phyloP scores from a whole-genome alignment of 2,888 invertebrate species.

The Oscheius myriophilus region DNA sequence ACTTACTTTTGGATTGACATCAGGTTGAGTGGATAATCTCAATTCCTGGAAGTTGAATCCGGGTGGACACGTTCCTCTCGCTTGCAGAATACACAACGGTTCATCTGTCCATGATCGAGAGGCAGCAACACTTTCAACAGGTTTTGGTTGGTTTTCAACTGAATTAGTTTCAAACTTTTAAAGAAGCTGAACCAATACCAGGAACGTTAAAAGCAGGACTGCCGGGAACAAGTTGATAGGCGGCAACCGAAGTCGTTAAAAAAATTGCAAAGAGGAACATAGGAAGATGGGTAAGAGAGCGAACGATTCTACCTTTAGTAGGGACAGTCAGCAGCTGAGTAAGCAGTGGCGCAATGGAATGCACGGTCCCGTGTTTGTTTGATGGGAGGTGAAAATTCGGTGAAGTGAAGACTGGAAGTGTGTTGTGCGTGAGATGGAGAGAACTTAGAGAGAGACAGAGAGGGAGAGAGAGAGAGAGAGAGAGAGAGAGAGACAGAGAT shows the following conservation, averaged over 20 bases:
- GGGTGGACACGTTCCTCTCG: conserved; percentile 39
- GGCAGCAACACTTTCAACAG: neutral
- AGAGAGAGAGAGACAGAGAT: too few species aligned
- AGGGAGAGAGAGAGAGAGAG: too few species aligned
- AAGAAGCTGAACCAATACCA: too few species aligned
- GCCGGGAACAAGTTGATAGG: conserved; percentile 1
- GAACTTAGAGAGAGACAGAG: too few species aligned
- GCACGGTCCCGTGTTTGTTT: too few species aligned
- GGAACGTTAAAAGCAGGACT: neutral
- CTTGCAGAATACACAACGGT: conserved; percentile 42
- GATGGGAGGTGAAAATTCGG: too few species aligned
- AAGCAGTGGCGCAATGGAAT: conserved; percentile 15
- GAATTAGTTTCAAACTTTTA: too few species aligned
- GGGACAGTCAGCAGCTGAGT: conserved; percentile 8
- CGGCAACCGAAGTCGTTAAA: neutral
- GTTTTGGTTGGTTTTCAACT: too few species aligned
- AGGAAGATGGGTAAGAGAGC: neutral
- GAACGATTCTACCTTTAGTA: neutral
- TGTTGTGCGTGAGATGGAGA: too few species aligned
- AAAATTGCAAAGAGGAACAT: neutral
- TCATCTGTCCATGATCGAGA: conserved; percentile 1
- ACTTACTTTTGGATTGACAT: conserved; percentile 41
- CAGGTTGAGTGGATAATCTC: conserved; percentile 42
- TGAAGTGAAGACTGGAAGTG: too few species aligned
- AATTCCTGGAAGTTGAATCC: conserved; percentile 39